Base-by-base conservation (phyloP, 2,797 vertebrate species). In the Danio albolineatus region DNA sequence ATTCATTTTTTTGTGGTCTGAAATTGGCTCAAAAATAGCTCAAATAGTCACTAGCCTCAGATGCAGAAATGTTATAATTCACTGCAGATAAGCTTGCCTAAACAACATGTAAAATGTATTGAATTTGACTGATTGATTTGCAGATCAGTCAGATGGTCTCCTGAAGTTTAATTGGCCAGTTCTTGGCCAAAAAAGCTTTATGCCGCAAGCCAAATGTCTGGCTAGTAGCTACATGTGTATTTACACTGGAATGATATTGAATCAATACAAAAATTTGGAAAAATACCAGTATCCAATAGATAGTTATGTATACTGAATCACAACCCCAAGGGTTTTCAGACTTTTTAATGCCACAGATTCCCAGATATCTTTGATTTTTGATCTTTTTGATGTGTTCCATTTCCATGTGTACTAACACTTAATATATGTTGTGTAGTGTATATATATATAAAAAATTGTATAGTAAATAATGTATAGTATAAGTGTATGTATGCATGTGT, bases 241-340 rank as follows among this genome's bases (percentile, higher is more conserved):
- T 69, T 69, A 69, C 48, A 49, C 21, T 49, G 65, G 46, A 49
- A 67, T 49, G 49, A 9, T 13, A 67, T 16, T 66, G 19, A 66
- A 48, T 67, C 9, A 1, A 67, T 38, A 51, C 9, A 21, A 67
- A 10, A 38, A 10, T 10, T n/a, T 12, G 5, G 46, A 69, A 69
- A 38, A 14, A 69, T n/a, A 16, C 16, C 28, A 36, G 21, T 21
- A 46, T 51, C 14, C 16, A 21, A 14, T 36, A 51, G 14, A 19
- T 51, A 69, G 14, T 4, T 51, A 69, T 69, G 7, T 49, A 51
- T 38, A 17, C 6, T 51, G 16, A 69, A 51, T 69, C 16, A 39
- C 12, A 51, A 10, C 9, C 5, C 21, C 0, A 12, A 2, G 1
- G 9, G 5, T 36, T 38, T 38, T 69, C 16, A 69, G 38, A 51